phyloP scores from a whole-genome alignment of 1,140 invertebrate genomes.

The Listronotus oregonensis region DNA sequence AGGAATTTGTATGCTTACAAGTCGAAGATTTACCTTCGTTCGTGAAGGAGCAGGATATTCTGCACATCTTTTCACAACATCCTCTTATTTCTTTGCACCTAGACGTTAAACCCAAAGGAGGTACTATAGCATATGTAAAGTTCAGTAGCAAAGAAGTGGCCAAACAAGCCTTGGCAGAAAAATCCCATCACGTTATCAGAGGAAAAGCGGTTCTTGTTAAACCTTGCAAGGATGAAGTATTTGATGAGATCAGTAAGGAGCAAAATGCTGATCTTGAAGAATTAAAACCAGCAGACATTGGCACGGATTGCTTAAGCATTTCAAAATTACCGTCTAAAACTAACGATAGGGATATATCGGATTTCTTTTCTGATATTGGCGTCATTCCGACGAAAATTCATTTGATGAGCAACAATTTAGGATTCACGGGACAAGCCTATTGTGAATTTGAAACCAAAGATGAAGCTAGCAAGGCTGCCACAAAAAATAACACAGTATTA shows the following conservation, averaged over 20 bases:
- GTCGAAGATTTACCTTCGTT: constrained; percentile 74
- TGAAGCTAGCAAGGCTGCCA: constrained; percentile 71
- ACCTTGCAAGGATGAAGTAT: constrained; percentile 61
- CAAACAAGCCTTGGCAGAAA: constrained; percentile 62
- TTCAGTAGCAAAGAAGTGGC: constrained; percentile 74
- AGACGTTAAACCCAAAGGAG: constrained; percentile 62
- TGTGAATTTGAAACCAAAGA: constrained; percentile 76
- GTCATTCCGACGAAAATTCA: constrained; percentile 78
- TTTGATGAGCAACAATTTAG: constrained; percentile 69
- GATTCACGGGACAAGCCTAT: constrained; percentile 80
- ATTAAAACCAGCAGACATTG: constrained; percentile 29
- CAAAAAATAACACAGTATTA: constrained; percentile 72
- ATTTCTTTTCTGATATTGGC: constrained; percentile 79
- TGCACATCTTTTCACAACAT: constrained; percentile 74
- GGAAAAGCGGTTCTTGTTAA: constrained; percentile 62
- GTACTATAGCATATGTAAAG: constrained; percentile 71
- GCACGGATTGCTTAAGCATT: constrained; percentile 71
- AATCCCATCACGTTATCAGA: constrained; percentile 61
- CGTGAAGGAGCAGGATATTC: constrained; percentile 77
- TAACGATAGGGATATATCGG: constrained; percentile 75
- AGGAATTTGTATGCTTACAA: constrained; percentile 63
- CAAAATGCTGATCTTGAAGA: constrained; percentile 40
- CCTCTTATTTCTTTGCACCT: constrained; percentile 73
- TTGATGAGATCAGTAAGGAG: constrained; percentile 59
- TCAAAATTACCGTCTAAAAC: constrained; percentile 76